Percentiles rank a stretch among this genome's conserved stretches.
These are phyloP conservation scores for Anastatus disparis DNA, from an alignment of 1,140 invertebrate species.

Conservation along the genomic window DNA sequence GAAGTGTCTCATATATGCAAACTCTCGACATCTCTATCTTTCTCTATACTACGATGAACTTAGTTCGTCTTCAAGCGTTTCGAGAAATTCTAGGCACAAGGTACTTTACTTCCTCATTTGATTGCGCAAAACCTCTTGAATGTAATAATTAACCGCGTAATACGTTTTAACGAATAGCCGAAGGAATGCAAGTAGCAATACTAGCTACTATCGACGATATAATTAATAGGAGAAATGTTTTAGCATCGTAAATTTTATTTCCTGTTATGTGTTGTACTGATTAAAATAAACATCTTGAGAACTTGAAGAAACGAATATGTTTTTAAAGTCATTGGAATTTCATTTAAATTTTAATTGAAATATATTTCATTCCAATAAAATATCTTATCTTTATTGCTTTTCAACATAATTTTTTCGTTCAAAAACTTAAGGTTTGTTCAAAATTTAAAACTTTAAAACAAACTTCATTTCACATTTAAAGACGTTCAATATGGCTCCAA, in stretches of 20 bases:
- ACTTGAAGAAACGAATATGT: no score
- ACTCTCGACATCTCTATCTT: constrained; percentile 43
- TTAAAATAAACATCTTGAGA: no score
- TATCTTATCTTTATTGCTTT: no score
- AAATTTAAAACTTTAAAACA: no score
- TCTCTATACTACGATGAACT: constrained; percentile 44
- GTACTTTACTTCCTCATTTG: constrained; percentile 49
- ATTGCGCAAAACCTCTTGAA: constrained; percentile 47
- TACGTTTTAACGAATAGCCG: constrained; percentile 1
- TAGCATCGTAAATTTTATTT: not conserved
- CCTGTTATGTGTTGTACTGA: not conserved
- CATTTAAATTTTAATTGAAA: no score
- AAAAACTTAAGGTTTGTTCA: no score
- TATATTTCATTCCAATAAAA: no score
- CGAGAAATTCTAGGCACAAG: constrained; percentile 35
- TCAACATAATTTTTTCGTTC: no score
- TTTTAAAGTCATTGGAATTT: no score
- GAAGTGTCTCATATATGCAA: constrained; percentile 51
- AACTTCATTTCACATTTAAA: no score
- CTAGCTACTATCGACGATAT: not conserved
- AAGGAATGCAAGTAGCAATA: no score
- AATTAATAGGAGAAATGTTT: constrained; percentile 7
- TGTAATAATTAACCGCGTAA: constrained; percentile 52
- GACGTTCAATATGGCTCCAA: no score
- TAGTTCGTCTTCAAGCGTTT: constrained; percentile 45